Conservation (phyloP, 2,797 vertebrate genomes). For the Jordanella pulchra region DNA sequence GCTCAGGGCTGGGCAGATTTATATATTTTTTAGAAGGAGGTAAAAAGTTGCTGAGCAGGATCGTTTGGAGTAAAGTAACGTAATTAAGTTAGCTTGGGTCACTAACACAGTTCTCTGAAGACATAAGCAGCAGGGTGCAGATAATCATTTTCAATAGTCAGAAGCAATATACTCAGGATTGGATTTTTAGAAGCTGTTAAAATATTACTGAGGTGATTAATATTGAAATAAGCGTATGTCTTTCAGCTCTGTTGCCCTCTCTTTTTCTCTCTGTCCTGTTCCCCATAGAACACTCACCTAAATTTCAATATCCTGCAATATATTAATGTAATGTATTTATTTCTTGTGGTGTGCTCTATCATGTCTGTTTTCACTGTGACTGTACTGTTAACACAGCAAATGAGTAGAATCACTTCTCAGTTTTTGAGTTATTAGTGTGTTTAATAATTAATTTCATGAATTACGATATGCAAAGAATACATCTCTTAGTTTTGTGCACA, state of each 20-base stretch:
- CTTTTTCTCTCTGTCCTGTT: conserved; percentile 48
- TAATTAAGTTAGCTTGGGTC: conserved; percentile 61
- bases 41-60: conserved; percentile 31
- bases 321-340: conserved; percentile 40
- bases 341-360: conserved; percentile 37
- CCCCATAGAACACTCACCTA: conserved; percentile 31
- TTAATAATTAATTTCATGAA: conserved; percentile 70
- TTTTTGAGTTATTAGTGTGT: conserved; percentile 66
- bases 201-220: conserved; percentile 89
- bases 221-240: conserved; percentile 83
- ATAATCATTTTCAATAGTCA: conserved; percentile 79
- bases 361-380: conserved; percentile 33
- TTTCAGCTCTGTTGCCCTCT: conserved; percentile 73
- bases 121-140: conserved; percentile 55
- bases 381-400: conserved; percentile 38
- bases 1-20: neutral
- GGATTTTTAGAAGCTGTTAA: conserved; percentile 86
- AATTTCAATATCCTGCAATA: conserved; percentile 51
- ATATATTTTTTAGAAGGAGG: conserved; percentile 13
- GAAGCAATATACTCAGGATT: conserved; percentile 82
- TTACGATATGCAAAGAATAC: conserved; percentile 62
- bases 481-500: conserved; percentile 65
- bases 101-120: conserved; percentile 53
- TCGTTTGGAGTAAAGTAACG: conserved; percentile 57
- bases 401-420: conserved; percentile 41